Conservation (phyloP, 2,113 vertebrate species). For the Lagopus muta region DNA sequence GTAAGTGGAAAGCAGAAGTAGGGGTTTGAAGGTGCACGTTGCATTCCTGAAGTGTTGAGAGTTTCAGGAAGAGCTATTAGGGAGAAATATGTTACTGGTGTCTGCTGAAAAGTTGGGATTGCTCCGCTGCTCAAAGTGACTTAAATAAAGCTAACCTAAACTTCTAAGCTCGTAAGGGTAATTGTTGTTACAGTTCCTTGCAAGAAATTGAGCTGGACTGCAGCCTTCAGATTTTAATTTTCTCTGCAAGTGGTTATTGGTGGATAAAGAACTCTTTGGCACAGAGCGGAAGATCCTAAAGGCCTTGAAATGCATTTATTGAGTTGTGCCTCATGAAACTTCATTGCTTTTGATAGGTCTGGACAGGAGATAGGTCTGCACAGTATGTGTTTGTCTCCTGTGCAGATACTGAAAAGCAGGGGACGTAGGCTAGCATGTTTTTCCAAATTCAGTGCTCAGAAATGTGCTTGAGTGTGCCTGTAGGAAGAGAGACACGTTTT, state of each 20-base stretch:
- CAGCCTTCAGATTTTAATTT: neutral
- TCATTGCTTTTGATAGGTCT: neutral
- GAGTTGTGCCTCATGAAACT: neutral
- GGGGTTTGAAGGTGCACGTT: neutral
- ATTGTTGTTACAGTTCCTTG: neutral
- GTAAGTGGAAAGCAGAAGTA: neutral
- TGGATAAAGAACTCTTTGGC: neutral
- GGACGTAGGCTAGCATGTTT: neutral
- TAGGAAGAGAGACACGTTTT: neutral
- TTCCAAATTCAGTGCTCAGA: neutral
- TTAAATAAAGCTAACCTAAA: neutral
- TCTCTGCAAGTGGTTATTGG: neutral
- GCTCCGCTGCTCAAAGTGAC: neutral
- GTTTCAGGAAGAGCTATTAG: neutral
- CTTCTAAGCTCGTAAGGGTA: neutral
- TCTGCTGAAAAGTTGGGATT: neutral
- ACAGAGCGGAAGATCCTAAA: neutral
- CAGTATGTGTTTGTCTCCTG: neutral
- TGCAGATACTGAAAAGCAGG: neutral
- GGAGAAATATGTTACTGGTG: neutral
- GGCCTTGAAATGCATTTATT: rapidly evolving
- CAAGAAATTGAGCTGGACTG: neutral
- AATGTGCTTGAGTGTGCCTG: neutral
- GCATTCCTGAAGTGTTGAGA: neutral
- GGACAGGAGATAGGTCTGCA: neutral